phyloP scores from a whole-genome alignment of 2,888 invertebrate species.

The Hypsopygia costalis region DNA sequence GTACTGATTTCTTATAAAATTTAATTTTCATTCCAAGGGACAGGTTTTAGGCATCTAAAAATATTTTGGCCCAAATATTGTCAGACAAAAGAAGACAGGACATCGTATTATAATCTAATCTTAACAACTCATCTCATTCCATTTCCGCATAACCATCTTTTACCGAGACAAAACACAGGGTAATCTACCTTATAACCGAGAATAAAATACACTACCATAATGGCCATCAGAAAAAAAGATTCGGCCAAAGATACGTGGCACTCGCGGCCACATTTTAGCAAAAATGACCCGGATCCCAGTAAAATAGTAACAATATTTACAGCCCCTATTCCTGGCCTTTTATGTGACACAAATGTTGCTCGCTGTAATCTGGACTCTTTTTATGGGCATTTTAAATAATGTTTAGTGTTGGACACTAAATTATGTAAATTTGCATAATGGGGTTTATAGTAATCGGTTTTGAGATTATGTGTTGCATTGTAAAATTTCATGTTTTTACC shows the following conservation, averaged over 20 bases:
- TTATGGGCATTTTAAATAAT: slow-evolving; percentile 56
- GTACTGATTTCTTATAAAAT: no score
- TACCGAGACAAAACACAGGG: background rate
- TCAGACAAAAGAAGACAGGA: no score
- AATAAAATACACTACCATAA: slow-evolving; percentile 14
- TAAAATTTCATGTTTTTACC: no score
- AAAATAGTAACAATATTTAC: slow-evolving; percentile 47
- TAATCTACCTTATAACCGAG: slow-evolving; percentile 10
- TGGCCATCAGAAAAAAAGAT: slow-evolving; percentile 15
- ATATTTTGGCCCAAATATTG: no score
- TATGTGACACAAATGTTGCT: slow-evolving; percentile 48
- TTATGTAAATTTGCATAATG: slow-evolving; percentile 53
- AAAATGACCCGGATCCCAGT: slow-evolving; percentile 34
- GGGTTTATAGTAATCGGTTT: no score
- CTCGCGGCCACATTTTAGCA: slow-evolving; percentile 32
- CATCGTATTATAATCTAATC: no score
- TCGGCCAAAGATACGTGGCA: slow-evolving; percentile 9
- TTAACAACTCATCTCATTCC: no score
- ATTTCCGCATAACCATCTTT: no score
- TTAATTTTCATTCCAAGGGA: no score
- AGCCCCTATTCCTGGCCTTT: slow-evolving; percentile 39
- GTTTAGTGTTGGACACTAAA: slow-evolving; percentile 43
- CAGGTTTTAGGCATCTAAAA: no score
- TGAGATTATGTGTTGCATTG: no score
- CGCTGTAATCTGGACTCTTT: slow-evolving; percentile 50